Evolutionary conservation across 2,797 vertebrate genomes (phyloP), one percentile per base, ranked within the genome.

Genomic region (Macroramphosus scolopax): DNA sequence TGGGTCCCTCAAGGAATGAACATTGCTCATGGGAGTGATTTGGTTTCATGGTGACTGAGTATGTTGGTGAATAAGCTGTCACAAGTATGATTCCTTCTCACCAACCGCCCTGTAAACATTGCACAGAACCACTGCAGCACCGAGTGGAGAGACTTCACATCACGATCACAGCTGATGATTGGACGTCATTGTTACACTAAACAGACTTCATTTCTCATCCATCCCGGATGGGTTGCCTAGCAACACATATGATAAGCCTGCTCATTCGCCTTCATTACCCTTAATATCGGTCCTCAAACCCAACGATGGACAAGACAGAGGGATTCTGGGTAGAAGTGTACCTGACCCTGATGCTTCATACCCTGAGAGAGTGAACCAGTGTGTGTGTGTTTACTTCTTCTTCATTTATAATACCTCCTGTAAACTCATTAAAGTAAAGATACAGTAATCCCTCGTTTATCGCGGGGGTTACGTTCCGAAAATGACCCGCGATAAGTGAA

Each of bases 201-300:
- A 66, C 59, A 59, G 37, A 57, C 56, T 37, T 26, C 2, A 3
- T 30, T n/a, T n/a, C n/a, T n/a, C n/a, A n/a, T n/a, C n/a, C 53
- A 55, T 43, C 52, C 50, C 57, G 54, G 72, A 86, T 78, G 83
- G 77, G 86, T 89, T 85, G 83, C 87, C 56, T 75, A 78, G 87
- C 85, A 87, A 88, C 86, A 42, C 63, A 62, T 77, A 36, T 63
- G 59, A 58, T 63, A 78, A 79, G 30, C 71, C 62, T 82, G 80
- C 82, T 54, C 40, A 25, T 63, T 76, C 59, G 78, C 70, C 48
- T 63, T 46, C 16, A 55, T 70, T 73, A 48, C 45, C 64, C 64
- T 71, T 72, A 41, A 43, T 58, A 70, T 76, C 40, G 38, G 25
- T 66, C 53, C 35, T 55, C 15, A 45, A 60, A 76, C 72, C 52